Evolutionary conservation across 2,113 vertebrate species (phyloP), one percentile per base, ranked within the genome.

Genomic region (Isurus oxyrinchus): DNA sequence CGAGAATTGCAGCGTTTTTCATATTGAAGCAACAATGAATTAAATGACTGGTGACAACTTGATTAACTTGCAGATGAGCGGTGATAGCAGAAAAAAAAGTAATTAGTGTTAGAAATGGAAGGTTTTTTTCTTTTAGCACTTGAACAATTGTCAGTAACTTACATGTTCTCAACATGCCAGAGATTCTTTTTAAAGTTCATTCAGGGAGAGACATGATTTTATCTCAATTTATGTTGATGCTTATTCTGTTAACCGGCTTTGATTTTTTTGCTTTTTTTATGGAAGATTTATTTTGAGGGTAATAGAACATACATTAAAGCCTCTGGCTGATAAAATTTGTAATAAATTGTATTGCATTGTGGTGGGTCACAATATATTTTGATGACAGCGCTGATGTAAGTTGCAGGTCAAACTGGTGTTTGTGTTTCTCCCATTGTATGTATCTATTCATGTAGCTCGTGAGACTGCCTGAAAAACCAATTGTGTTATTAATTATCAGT

Each of bases 41-140:
- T 84, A 84, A 84, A 84, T 49, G 40, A 49, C 16, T 35, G 53
- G 57, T 61, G 88, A 91, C 86, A 91, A 57, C 88, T 91, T 57
- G 88, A 91, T 91, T 91, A 59, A 91, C 55, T 91, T 91, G 88
- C 88, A 61, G 88, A 91, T 91, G 55, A 91, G 55, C 14, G 13
- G 13, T n/a, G 88, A 91, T 91, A n/a, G 49, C 87, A 55, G 31
- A 61, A 35, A 88, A 90, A 53, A 88, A 90, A 53, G 53, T 57
- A 93, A 93, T 93, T 61, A 59, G 53, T 35, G 25, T 59, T 57
- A 0, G 59, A 93, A 93, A 61, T 61, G 8, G 90, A 93, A n/a
- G 16, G 19, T 61, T 91, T 35, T 35, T 91, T 93, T 59, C 19
- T 93, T 6, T 35, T 63, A 35, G 11, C 16, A 21, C 21, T 93